phyloP scores from a whole-genome alignment of 2,113 vertebrate genomes.

The Xiphias gladius region DNA sequence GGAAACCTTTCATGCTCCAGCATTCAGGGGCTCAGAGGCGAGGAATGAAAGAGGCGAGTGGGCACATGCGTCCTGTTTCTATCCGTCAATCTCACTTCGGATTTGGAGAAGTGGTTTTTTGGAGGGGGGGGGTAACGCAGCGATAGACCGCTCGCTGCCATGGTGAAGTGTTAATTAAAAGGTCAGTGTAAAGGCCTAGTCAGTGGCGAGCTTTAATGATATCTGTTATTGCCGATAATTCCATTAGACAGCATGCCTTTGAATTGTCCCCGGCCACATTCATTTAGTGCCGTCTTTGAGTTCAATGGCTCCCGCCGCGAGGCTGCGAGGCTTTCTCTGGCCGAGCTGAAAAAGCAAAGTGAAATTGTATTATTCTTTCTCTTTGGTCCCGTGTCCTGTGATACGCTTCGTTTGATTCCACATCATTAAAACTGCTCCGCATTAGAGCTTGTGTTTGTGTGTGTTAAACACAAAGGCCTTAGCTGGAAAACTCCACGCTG shows the following conservation, averaged over 20 bases:
- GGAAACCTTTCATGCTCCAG: slow-evolving; percentile 66
- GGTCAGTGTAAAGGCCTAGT: slow-evolving; percentile 46
- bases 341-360: slow-evolving; percentile 21
- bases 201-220: slow-evolving; percentile 51
- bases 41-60: slow-evolving; percentile 56
- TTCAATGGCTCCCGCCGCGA: slow-evolving; percentile 7
- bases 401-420: slow-evolving; percentile 18
- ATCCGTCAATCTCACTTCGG: slow-evolving; percentile 8
- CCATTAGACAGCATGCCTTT: slow-evolving; percentile 46
- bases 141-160: slow-evolving; percentile 41
- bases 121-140: not conserved
- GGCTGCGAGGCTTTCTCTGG: not conserved
- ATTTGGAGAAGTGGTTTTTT: not conserved
- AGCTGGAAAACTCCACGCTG: not conserved
- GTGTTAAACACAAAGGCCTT: not conserved
- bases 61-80: slow-evolving; percentile 19
- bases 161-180: slow-evolving; percentile 61
- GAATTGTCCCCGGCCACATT: slow-evolving; percentile 20
- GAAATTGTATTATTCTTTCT: slow-evolving; percentile 50
- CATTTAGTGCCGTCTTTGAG: too few relatives aligned
- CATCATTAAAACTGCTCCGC: slow-evolving; percentile 11
- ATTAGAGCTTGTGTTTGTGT: not conserved
- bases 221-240: slow-evolving; percentile 55
- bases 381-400: slow-evolving; percentile 5
- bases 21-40: slow-evolving; percentile 36